A percentile compares a stretch with the other conserved stretches of the same genome.
Conservation (phyloP, 1,140 invertebrate species). For the Drosophila pandora region DNA sequence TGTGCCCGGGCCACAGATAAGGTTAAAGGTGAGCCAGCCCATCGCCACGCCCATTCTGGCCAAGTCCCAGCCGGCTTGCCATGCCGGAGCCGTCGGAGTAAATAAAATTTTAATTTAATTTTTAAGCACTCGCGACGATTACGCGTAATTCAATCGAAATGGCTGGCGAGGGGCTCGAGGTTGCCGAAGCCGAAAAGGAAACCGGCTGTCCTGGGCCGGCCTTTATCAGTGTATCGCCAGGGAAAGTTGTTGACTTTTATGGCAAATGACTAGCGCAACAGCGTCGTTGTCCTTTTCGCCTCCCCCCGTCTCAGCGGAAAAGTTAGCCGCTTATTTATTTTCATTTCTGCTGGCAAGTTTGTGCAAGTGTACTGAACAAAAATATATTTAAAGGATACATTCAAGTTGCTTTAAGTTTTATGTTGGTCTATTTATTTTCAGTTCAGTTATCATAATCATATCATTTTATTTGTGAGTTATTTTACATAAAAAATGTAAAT, state of each 20-base stretch:
- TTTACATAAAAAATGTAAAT: not conserved
- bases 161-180: conserved; percentile 15
- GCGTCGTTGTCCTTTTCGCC: not conserved
- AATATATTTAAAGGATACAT: not conserved
- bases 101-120: conserved; percentile 81
- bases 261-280: conserved; percentile 59
- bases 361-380: not conserved
- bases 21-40: conserved; percentile 35
- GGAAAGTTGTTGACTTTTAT: conserved; percentile 79
- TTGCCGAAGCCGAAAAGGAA: conserved; percentile 14
- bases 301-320: conserved; percentile 13
- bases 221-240: conserved; percentile 66
- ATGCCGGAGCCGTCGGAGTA: conserved; percentile 46
- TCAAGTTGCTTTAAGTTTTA: not conserved
- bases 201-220: conserved; percentile 36
- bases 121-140: conserved; percentile 77
- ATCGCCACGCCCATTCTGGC: conserved; percentile 2
- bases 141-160: conserved; percentile 76
- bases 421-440: not conserved
- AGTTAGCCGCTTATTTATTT: conserved; percentile 65
- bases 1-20: conserved; percentile 55
- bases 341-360: conserved; percentile 53
- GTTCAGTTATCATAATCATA: no score
- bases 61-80: conserved; percentile 5
- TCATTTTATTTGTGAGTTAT: no score